These are phyloP conservation scores for Pammene aurita DNA, from an alignment of 2,888 invertebrate genomes.

Conservation along the genomic window DNA sequence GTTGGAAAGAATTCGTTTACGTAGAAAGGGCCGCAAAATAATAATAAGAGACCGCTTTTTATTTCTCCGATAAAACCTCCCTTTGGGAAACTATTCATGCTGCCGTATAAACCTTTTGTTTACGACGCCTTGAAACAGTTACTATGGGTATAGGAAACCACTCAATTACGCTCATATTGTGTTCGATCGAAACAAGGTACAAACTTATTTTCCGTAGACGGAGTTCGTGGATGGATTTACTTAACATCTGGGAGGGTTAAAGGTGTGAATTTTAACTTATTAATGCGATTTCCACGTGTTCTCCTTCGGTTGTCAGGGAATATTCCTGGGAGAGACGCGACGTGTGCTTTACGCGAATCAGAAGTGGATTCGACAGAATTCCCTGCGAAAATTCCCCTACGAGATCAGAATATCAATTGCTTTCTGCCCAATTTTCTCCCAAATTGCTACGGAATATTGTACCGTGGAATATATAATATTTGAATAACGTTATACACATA, in stretches of 20 bases:
- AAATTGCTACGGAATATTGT: slow-evolving; percentile 76
- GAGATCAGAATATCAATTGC: slow-evolving; percentile 78
- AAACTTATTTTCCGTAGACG: slow-evolving; percentile 13
- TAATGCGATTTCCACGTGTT: slow-evolving; percentile 45
- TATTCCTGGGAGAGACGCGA: slow-evolving; percentile 50
- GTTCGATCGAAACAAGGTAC: slow-evolving; percentile 1
- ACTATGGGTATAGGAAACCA: slow-evolving; percentile 13
- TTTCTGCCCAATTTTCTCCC: slow-evolving; percentile 75
- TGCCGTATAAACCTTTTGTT: slow-evolving; percentile 24
- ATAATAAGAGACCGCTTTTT: slow-evolving; percentile 36
- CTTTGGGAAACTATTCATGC: slow-evolving; percentile 20
- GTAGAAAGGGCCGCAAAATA: slow-evolving; percentile 28
- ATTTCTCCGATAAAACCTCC: slow-evolving; percentile 16
- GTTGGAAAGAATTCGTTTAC: slow-evolving; percentile 29
- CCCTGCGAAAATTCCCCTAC: slow-evolving; percentile 72
- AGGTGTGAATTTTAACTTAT: slow-evolving; percentile 39
- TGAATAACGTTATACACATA: slow-evolving; percentile 65
- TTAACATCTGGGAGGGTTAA: slow-evolving; percentile 9
- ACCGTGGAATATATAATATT: slow-evolving; percentile 71
- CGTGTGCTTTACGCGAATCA: slow-evolving; percentile 60
- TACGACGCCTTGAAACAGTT: slow-evolving; percentile 19
- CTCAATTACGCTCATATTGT: slow-evolving; percentile 15
- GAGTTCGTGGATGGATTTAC: not conserved
- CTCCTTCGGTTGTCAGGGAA: slow-evolving; percentile 47
- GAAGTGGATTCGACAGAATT: slow-evolving; percentile 56